Evolutionary conservation across 2,888 invertebrate species (phyloP).

Genomic region (Epirrhoe alternata): DNA sequence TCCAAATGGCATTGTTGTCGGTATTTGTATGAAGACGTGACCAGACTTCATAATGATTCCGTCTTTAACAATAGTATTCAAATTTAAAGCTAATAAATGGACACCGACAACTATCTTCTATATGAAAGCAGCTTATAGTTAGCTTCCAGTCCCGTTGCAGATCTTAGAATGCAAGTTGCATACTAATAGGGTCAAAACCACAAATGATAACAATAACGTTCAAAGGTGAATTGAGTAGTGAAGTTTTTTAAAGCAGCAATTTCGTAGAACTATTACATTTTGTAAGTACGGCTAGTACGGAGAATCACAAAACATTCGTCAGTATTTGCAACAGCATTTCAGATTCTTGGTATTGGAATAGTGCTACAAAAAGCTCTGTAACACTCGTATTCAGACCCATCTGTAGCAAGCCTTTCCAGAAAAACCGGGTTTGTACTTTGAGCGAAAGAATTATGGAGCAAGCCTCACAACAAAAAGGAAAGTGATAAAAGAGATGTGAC

Average conservation of each 20-base stretch:
- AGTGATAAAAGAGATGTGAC: constrained; percentile 44
- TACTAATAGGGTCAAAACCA: constrained; percentile 13
- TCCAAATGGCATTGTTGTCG: constrained; percentile 59
- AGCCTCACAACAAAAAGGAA: constrained; percentile 42
- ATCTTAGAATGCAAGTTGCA: constrained; percentile 16
- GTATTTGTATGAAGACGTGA: constrained; percentile 43
- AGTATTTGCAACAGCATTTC: too few relatives aligned
- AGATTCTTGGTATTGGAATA: background rate
- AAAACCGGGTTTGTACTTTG: constrained; percentile 33
- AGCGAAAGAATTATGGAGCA: constrained; percentile 38
- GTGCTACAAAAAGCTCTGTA: constrained; percentile 1
- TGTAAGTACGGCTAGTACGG: background rate
- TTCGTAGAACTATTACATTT: constrained; percentile 6
- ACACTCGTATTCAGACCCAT: constrained; percentile 29
- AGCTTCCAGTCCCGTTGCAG: constrained; percentile 1
- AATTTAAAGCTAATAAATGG: constrained; percentile 7
- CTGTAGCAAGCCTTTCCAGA: constrained; percentile 32
- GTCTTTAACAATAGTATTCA: constrained; percentile 13
- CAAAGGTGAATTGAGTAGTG: constrained; percentile 7
- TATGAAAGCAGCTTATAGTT: constrained; percentile 6
- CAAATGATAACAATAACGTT: constrained; percentile 10
- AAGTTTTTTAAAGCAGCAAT: background rate
- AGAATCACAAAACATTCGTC: too few relatives aligned
- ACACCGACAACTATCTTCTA: background rate
- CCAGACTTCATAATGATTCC: constrained; percentile 29